A percentile compares a stretch with the other conserved stretches of the same genome.
Evolutionary conservation across 1,140 invertebrate species (phyloP).

Genomic region (Conus ventricosus): DNA sequence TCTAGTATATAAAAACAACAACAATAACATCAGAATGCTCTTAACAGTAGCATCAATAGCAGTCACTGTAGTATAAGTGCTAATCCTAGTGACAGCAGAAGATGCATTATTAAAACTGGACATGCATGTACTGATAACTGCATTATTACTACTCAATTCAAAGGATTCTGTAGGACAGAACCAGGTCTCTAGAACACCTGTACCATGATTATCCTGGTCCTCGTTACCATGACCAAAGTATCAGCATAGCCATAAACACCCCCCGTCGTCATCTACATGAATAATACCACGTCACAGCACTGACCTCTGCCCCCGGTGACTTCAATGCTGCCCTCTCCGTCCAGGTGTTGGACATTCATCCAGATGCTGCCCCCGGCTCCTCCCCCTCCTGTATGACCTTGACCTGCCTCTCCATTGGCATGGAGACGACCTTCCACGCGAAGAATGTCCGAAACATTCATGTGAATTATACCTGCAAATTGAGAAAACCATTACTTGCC

Average conservation of each 20-base stretch:
- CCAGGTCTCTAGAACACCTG: too few relatives aligned
- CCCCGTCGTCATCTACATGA: neutral
- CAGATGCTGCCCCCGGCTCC: constrained; percentile 64
- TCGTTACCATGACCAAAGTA: neutral
- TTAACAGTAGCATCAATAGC: too few relatives aligned
- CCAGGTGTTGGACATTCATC: constrained; percentile 55
- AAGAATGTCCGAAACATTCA: constrained; percentile 59
- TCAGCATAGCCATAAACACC: neutral
- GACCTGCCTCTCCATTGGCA: constrained; percentile 60
- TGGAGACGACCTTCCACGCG: constrained; percentile 66
- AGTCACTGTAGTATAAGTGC: too few relatives aligned
- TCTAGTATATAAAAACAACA: too few relatives aligned
- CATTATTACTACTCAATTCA: too few relatives aligned
- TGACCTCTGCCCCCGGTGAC: constrained; percentile 56
- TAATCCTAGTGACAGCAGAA: too few relatives aligned
- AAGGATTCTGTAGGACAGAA: too few relatives aligned
- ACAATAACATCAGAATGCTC: too few relatives aligned
- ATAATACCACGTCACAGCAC: neutral
- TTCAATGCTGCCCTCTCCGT: constrained; percentile 63
- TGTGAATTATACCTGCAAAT: constrained; percentile 57
- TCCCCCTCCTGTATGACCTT: constrained; percentile 54
- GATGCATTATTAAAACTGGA: too few relatives aligned
- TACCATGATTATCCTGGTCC: too few relatives aligned
- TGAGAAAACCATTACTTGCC: neutral
- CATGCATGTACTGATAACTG: too few relatives aligned